Base-by-base conservation (phyloP, 2,888 invertebrate species). In the Anthophora plumipes region DNA sequence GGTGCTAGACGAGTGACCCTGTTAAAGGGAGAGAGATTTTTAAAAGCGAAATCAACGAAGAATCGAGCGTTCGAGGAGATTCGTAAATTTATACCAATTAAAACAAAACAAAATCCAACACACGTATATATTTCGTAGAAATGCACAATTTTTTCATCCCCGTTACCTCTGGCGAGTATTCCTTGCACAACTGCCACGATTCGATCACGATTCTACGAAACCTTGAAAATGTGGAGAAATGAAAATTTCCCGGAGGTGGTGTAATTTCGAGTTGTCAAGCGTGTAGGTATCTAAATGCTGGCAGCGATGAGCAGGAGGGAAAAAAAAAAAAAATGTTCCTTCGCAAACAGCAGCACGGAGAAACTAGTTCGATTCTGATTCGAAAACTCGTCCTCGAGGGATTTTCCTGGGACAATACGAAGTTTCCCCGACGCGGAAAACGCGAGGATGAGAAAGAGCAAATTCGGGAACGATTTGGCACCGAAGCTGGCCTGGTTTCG, bases 381-480 rank as follows among this genome's bases (percentile, higher is more conserved):
- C 85, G 71, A 70, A 83, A 70, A 64, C 72, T 67, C 67, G 72
- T 75, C 68, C 85, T 66, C 75, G 54, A 46, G 85, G 82, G 73
- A 25, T 77, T 79, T 75, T 43, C 55, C 54, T n/a, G 60, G 79
- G 77, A 85, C 85, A 85, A 85, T 85, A 75, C 81, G 37, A 82
- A 85, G 85, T 85, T 85, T 74, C 81, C 72, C 70, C 60, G 54
- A 46, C 55, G 20, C 25, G 48, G 66, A 39, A 39, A 43, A 48
- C 48, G 41, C 41, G 55, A 46, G 7, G n/a, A n/a, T n/a, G n/a
- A 48, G 60, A 50, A 14, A 61, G 60, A 31, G 25, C 31, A 64
- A 85, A 84, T 85, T 84, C 77, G 79, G 85, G 63, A 69, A 85
- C 80, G 71, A 80, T 83, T 76, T 70, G 76, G 83, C 77, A 74